phyloP scores from a whole-genome alignment of 2,797 vertebrate genomes.

The Bradypodion pumilum region DNA sequence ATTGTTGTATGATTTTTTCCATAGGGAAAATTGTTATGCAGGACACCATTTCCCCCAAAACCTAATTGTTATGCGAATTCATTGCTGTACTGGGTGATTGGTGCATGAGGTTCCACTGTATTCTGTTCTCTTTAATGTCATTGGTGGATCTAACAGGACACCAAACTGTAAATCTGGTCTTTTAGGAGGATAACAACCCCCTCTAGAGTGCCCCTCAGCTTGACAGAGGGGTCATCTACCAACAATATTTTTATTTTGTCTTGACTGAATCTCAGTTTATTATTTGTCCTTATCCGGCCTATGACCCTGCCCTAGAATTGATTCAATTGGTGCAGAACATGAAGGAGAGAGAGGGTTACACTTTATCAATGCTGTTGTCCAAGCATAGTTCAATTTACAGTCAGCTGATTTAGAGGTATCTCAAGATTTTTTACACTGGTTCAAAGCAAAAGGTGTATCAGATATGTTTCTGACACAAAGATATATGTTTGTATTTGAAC shows the following conservation, averaged over 20 bases:
- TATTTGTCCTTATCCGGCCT: background rate
- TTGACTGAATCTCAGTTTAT: background rate
- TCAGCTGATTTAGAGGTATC: too few species aligned
- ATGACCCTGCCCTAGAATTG: background rate
- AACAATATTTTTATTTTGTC: background rate
- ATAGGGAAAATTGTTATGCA: too few species aligned
- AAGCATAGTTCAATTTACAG: background rate
- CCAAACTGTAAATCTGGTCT: background rate
- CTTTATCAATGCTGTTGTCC: background rate
- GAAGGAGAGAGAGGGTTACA: background rate
- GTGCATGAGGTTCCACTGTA: too few species aligned
- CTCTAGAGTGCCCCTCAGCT: background rate
- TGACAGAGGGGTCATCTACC: background rate
- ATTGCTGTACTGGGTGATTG: too few species aligned
- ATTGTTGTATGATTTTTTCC: too few species aligned
- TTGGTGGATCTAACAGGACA: background rate
- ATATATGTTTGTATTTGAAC: rapidly evolving
- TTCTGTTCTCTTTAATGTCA: background rate
- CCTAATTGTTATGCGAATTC: too few species aligned
- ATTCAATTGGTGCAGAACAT: background rate
- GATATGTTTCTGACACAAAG: rapidly evolving
- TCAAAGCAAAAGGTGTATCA: background rate
- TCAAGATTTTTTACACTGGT: background rate
- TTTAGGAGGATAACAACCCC: background rate
- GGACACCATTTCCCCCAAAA: too few species aligned